Percentiles rank a stretch among this genome's conserved stretches.
phyloP scores from a whole-genome alignment of 1,140 invertebrate species.

The Octopus sinensis region DNA sequence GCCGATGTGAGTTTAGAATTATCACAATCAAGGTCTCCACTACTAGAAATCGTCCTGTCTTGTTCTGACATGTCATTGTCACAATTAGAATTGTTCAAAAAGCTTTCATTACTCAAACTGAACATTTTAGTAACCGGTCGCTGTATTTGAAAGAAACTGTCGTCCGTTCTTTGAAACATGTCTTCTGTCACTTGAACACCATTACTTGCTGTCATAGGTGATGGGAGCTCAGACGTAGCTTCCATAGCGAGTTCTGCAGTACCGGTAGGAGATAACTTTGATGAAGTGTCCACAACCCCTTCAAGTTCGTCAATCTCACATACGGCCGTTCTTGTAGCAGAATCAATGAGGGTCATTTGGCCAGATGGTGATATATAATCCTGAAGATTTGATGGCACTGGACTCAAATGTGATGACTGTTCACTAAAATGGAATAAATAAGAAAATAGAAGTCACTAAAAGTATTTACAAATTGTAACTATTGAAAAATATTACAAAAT shows the following conservation, averaged over 20 bases:
- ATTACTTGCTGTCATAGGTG: background rate
- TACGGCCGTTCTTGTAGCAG: background rate
- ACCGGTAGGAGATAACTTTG: background rate
- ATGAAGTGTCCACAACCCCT: background rate
- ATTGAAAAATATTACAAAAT: no score
- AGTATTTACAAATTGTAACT: no score
- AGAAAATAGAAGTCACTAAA: background rate
- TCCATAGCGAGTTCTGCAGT: background rate
- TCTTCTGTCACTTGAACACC: background rate
- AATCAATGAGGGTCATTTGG: background rate
- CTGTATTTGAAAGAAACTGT: slow-evolving; percentile 1
- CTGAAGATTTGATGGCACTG: slow-evolving; percentile 6
- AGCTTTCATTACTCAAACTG: slow-evolving; percentile 4
- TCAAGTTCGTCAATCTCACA: background rate
- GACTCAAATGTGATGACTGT: background rate
- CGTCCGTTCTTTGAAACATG: background rate
- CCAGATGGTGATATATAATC: slow-evolving; percentile 5
- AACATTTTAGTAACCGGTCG: background rate
- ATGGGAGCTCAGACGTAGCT: background rate
- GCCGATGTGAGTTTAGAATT: background rate
- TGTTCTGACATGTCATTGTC: background rate
- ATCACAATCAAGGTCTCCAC: background rate
- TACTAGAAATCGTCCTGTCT: background rate
- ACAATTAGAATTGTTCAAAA: background rate
- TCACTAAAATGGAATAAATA: background rate